Conservation (phyloP, 2,888 invertebrate species). For the Oxyteleia sp. region DNA sequence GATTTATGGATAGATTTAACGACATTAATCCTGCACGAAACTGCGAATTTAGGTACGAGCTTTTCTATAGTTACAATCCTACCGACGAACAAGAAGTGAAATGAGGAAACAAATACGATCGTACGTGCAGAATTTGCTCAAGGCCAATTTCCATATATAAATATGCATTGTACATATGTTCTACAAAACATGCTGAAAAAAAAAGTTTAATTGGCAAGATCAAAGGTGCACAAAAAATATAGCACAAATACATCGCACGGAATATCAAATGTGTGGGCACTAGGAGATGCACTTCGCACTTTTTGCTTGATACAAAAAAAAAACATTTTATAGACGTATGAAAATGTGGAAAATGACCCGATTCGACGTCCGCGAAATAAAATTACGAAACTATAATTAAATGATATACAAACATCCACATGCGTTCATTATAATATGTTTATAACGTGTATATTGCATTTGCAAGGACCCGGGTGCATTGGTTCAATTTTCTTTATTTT, state of each 20-base stretch:
- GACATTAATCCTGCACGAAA: constrained; percentile 56
- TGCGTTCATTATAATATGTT: too few species aligned
- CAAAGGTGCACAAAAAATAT: constrained; percentile 10
- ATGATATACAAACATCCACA: too few species aligned
- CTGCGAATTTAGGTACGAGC: constrained; percentile 50
- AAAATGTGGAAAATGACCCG: background rate
- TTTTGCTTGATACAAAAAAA: too few species aligned
- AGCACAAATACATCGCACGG: background rate
- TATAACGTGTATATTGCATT: too few species aligned
- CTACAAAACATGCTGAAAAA: constrained; percentile 29
- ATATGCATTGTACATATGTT: constrained; percentile 57
- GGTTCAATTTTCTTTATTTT: too few species aligned
- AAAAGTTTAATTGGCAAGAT: constrained; percentile 31
- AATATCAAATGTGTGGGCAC: constrained; percentile 9
- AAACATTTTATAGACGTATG: background rate
- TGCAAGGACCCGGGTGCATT: too few species aligned
- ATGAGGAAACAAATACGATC: constrained; percentile 57
- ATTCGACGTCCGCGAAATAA: too few species aligned
- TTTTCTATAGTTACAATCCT: constrained; percentile 39
- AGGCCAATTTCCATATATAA: constrained; percentile 63
- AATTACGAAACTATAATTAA: too few species aligned
- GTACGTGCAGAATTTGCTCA: constrained; percentile 47
- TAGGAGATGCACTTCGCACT: background rate
- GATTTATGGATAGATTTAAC: constrained; percentile 65
- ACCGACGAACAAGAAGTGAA: constrained; percentile 47